phyloP scores from a whole-genome alignment of 2,797 vertebrate species.

The Micropoecilia bifurca region DNA sequence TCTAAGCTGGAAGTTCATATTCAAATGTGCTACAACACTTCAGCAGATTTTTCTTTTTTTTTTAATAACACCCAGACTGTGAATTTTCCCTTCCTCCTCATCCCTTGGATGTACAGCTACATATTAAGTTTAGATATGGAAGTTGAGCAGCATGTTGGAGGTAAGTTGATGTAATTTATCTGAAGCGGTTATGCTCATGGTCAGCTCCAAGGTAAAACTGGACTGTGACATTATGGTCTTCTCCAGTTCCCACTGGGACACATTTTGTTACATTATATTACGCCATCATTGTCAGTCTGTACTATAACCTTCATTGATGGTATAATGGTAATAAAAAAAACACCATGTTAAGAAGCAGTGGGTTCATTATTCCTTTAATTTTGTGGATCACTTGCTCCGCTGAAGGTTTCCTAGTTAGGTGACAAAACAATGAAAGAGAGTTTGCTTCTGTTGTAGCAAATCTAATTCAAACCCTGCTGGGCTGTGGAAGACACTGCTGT shows the following conservation, averaged over 20 bases:
- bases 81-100: constrained; percentile 26
- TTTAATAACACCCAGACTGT: constrained; percentile 7
- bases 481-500: constrained; percentile 2
- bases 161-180: constrained; percentile 52
- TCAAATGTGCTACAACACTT: constrained; percentile 18
- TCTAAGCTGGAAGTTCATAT: constrained; percentile 13
- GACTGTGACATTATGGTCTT: constrained; percentile 49
- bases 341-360: constrained; percentile 23
- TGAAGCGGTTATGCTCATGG: constrained; percentile 46
- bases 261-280: constrained; percentile 42
- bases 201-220: constrained; percentile 47
- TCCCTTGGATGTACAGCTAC: constrained; percentile 33
- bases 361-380: constrained; percentile 25
- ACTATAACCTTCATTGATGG: constrained; percentile 30
- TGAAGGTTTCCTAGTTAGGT: constrained; percentile 25
- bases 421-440: constrained; percentile 25
- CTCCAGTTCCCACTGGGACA: constrained; percentile 20
- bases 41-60: background rate
- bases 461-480: constrained; percentile 18
- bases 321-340: constrained; percentile 31
- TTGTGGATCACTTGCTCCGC: constrained; percentile 15
- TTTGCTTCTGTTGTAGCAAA: constrained; percentile 17
- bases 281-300: constrained; percentile 1
- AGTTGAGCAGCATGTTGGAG: constrained; percentile 21
- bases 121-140: constrained; percentile 36